phyloP scores from a whole-genome alignment of 2,797 vertebrate genomes.

The Danionella dracula region DNA sequence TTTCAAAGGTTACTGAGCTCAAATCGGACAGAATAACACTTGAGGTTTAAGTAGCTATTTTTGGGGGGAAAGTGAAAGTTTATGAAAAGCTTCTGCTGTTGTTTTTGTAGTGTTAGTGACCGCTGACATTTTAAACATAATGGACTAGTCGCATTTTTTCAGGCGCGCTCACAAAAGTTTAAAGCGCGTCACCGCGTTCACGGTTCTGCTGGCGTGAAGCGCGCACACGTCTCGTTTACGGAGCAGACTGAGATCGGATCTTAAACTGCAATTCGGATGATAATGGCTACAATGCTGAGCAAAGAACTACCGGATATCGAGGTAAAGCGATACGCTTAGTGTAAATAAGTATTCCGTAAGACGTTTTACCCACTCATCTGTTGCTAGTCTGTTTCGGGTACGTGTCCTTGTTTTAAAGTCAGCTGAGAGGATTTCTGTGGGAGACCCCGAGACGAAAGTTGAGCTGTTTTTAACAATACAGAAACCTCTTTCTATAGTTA shows the following conservation, averaged over 20 bases:
- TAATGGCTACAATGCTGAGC: conserved; percentile 69
- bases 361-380: conserved; percentile 1
- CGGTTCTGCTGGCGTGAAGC: neutral
- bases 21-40: neutral
- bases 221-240: neutral
- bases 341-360: neutral
- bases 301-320: conserved; percentile 74
- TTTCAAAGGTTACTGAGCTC: neutral
- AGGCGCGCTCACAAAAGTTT: conserved; percentile 5
- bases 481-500: too few relatives aligned
- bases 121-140: too few relatives aligned
- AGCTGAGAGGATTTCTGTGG: conserved; percentile 5
- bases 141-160: conserved; percentile 13
- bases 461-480: neutral
- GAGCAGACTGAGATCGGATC: neutral
- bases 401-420: conserved; percentile 8
- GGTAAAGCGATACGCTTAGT: conserved; percentile 53
- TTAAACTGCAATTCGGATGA: neutral
- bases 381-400: neutral
- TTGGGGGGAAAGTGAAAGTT: too few relatives aligned
- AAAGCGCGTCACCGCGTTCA: neutral
- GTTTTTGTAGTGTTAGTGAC: too few relatives aligned
- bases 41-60: neutral
- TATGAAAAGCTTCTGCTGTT: too few relatives aligned
- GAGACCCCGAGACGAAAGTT: neutral